phyloP scores from a whole-genome alignment of 2,888 invertebrate species.

The Kryphioiulus occultus region DNA sequence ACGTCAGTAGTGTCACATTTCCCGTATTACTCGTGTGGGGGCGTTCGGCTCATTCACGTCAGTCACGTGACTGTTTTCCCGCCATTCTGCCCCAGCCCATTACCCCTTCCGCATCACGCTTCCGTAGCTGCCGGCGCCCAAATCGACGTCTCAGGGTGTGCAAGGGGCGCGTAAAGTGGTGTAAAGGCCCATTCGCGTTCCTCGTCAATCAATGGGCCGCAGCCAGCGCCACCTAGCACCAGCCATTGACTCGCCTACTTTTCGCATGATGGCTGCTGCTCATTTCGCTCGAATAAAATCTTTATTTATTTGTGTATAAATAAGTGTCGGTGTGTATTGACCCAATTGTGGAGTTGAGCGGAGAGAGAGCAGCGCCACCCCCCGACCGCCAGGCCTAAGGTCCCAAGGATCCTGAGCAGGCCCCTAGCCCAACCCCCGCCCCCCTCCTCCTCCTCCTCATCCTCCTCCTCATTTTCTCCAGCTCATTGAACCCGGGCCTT shows the following conservation, averaged over 20 bases:
- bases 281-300: conserved; percentile 35
- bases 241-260: conserved; percentile 18
- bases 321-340: conserved; percentile 19
- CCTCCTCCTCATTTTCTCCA: neutral
- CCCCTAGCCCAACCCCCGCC: too few species aligned
- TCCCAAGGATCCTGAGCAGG: neutral
- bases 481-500: conserved; percentile 11
- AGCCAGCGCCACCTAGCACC: neutral
- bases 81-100: neutral
- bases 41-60: neutral
- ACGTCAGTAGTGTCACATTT: neutral
- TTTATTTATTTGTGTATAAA: conserved; percentile 19
- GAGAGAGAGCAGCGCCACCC: neutral
- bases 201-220: neutral
- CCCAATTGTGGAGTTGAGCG: conserved; percentile 17
- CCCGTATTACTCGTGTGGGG: too few species aligned
- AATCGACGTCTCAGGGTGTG: neutral
- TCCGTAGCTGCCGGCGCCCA: neutral
- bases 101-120: conserved; percentile 9
- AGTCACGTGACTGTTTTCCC: neutral
- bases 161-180: neutral
- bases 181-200: neutral
- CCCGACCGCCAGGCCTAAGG: neutral
- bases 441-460: neutral
- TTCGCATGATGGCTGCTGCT: conserved; percentile 15